These are phyloP conservation scores for Pseudolaguvia tuberculata DNA, from an alignment of 2,113 vertebrate species.

Conservation along the genomic window DNA sequence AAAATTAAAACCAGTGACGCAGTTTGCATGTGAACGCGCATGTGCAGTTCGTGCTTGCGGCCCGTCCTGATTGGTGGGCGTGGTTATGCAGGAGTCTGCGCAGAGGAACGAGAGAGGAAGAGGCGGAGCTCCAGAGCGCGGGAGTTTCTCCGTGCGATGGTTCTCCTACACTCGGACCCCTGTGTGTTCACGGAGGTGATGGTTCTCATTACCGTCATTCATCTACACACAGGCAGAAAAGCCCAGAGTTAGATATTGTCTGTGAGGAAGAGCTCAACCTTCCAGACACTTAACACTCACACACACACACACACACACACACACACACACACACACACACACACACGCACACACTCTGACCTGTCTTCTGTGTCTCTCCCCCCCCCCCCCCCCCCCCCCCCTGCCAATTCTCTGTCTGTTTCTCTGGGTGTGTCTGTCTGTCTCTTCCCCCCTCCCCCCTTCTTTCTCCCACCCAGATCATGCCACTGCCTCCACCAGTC, in stretches of 20 bases:
- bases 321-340: too few relatives aligned
- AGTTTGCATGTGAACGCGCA: neutral
- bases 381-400: too few relatives aligned
- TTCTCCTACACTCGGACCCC: conserved; percentile 61
- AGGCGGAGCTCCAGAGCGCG: conserved; percentile 65
- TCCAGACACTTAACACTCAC: conserved; percentile 50
- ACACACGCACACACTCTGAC: too few relatives aligned
- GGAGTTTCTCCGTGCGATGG: conserved; percentile 69
- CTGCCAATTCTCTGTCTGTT: too few relatives aligned
- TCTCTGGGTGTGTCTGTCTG: too few relatives aligned
- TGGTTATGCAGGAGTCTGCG: conserved; percentile 56
- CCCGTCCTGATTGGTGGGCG: conserved; percentile 52
- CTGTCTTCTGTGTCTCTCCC: too few relatives aligned
- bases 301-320: too few relatives aligned
- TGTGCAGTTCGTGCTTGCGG: conserved; percentile 54
- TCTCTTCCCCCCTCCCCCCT: too few relatives aligned
- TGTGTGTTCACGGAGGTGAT: conserved; percentile 67
- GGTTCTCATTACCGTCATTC: conserved; percentile 48
- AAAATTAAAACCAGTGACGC: neutral
- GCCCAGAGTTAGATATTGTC: conserved; percentile 55
- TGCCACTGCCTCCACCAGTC: too few relatives aligned
- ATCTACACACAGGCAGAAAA: conserved; percentile 70
- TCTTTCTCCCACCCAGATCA: too few relatives aligned
- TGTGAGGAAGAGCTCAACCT: conserved; percentile 56
- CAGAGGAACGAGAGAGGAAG: conserved; percentile 64